phyloP scores from a whole-genome alignment of 2,113 vertebrate species.

The Menura novaehollandiae region DNA sequence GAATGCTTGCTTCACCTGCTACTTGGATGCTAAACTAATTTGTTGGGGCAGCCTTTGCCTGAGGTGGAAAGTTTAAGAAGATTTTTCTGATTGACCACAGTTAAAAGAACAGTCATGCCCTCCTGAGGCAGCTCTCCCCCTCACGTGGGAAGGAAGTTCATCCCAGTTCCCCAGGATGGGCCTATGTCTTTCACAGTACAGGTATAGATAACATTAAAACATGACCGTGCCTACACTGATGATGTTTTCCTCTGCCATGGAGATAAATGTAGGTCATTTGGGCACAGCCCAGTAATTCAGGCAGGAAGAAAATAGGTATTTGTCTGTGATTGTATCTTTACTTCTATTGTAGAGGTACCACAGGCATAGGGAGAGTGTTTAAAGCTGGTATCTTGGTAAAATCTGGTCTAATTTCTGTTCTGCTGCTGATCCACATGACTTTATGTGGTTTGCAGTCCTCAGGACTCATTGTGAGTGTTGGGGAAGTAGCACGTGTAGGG shows the following conservation, averaged over 20 bases:
- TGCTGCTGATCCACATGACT: not conserved
- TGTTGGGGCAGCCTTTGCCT: not conserved
- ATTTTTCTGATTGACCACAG: not conserved
- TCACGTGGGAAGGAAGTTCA: not conserved
- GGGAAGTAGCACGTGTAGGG: not conserved
- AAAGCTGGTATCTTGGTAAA: not conserved
- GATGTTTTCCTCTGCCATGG: not conserved
- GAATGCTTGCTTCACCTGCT: not conserved
- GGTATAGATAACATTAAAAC: not conserved
- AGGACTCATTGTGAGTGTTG: not conserved
- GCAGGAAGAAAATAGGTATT: not conserved
- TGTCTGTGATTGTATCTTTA: not conserved
- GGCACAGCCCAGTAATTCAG: not conserved
- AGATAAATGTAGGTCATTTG: not conserved
- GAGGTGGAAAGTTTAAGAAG: not conserved
- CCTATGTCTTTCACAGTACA: not conserved
- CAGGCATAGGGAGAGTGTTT: not conserved
- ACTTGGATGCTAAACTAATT: not conserved
- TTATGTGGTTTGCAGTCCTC: not conserved
- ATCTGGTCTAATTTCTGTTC: not conserved
- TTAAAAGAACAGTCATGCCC: not conserved
- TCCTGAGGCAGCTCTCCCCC: not conserved
- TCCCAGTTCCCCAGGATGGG: not conserved
- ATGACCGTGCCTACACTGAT: not conserved
- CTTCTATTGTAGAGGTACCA: not conserved